These are phyloP conservation scores for Entomobrya proxima DNA, from an alignment of 2,888 invertebrate genomes.

Conservation along the genomic window DNA sequence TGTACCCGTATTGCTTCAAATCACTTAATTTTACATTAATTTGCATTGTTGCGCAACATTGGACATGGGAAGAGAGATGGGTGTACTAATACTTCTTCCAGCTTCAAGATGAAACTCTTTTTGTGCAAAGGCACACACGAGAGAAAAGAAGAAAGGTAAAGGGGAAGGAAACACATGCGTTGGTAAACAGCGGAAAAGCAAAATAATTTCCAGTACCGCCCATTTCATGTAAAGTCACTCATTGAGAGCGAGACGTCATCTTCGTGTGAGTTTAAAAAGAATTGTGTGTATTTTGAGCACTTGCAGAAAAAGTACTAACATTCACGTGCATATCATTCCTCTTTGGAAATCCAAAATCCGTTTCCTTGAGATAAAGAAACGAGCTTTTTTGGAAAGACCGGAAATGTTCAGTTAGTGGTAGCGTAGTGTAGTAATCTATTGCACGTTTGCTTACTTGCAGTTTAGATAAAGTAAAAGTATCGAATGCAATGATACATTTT, in stretches of 20 bases:
- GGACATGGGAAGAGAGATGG: too few species aligned
- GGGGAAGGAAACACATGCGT: constrained; percentile 29
- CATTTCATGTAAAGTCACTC: constrained; percentile 62
- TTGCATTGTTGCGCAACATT: too few species aligned
- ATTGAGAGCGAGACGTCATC: constrained; percentile 13
- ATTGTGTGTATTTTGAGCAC: not conserved
- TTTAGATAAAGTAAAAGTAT: not conserved
- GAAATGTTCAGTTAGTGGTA: constrained; percentile 32
- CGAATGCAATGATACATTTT: not conserved
- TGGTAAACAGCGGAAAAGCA: constrained; percentile 61
- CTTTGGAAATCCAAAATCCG: not conserved
- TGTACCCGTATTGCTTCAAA: too few species aligned
- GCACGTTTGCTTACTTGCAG: constrained; percentile 39
- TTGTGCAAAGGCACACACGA: not conserved
- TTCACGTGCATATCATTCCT: not conserved
- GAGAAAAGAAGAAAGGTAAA: not conserved
- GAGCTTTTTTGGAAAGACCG: constrained; percentile 30
- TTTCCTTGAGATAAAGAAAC: not conserved
- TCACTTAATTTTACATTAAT: too few species aligned
- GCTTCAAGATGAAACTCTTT: too few species aligned
- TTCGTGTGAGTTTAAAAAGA: constrained; percentile 2
- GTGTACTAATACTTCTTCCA: too few species aligned
- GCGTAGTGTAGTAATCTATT: not conserved
- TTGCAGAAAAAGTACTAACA: not conserved
- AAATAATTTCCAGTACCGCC: constrained; percentile 65